Evolutionary conservation across 2,888 invertebrate genomes (phyloP).

Genomic region (Synanthedon andrenaeformis): DNA sequence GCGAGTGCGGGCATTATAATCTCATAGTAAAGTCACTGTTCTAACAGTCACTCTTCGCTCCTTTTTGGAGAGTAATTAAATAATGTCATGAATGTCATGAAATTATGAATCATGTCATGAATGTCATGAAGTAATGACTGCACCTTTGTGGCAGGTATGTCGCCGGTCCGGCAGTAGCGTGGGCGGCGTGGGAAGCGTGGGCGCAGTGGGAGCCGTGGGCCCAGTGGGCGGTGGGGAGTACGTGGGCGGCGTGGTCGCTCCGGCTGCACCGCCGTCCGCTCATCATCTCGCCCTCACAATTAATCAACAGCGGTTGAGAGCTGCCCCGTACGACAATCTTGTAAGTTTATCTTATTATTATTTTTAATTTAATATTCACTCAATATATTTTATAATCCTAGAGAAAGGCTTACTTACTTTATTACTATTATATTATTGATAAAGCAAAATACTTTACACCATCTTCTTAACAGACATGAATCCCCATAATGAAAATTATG

Average conservation of each 20-base stretch:
- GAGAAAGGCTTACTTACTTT: too few species aligned
- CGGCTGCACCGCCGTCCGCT: constrained; percentile 56
- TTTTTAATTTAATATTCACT: background rate
- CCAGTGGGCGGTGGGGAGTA: constrained; percentile 31
- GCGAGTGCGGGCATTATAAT: too few species aligned
- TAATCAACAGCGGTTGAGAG: constrained; percentile 87
- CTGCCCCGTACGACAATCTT: constrained; percentile 83
- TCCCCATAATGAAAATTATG: too few species aligned
- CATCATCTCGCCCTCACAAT: constrained; percentile 90
- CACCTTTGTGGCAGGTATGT: constrained; percentile 42
- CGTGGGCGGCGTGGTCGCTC: constrained; percentile 66
- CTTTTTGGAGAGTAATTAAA: too few species aligned
- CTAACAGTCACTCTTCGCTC: too few species aligned
- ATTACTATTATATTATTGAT: too few species aligned
- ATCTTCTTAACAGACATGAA: too few species aligned
- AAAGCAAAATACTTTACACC: too few species aligned
- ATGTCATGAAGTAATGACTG: background rate
- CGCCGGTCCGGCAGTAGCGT: constrained; percentile 50
- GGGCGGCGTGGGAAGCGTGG: constrained; percentile 20
- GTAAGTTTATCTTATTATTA: constrained; percentile 30
- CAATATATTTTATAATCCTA: background rate
- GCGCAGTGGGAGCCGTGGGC: constrained; percentile 38
- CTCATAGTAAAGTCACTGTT: too few species aligned
- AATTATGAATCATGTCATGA: too few species aligned
- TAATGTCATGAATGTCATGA: too few species aligned